phyloP scores from a whole-genome alignment of 2,888 invertebrate genomes.

The Caenorhabditis sp. region DNA sequence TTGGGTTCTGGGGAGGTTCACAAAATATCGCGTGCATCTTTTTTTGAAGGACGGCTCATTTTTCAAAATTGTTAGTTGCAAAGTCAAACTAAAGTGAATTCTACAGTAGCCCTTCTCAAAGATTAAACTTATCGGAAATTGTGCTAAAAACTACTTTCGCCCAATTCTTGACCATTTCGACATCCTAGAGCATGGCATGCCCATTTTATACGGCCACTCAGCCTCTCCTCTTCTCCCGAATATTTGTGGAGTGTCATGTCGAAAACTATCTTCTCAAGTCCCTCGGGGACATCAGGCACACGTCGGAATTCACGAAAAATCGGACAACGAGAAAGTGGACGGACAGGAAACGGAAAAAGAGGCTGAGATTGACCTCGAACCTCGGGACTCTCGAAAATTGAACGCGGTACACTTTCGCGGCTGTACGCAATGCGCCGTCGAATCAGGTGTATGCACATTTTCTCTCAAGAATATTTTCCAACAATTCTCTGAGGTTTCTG shows the following conservation, averaged over 20 bases:
- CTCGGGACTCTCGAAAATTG: conserved; percentile 17
- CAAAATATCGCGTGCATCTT: too few relatives aligned
- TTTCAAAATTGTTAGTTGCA: too few relatives aligned
- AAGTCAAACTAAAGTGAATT: too few relatives aligned
- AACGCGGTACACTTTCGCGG: conserved; percentile 1
- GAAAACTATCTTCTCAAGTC: conserved; percentile 33
- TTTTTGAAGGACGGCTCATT: too few relatives aligned
- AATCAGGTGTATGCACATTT: conserved; percentile 25
- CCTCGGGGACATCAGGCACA: conserved; percentile 8
- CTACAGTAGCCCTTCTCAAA: too few relatives aligned
- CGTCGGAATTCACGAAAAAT: conserved; percentile 16
- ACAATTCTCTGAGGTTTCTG: neutral
- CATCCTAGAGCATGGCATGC: neutral
- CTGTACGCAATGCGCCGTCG: conserved; percentile 28
- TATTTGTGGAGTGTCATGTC: conserved; percentile 46
- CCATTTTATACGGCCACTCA: neutral
- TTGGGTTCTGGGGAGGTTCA: too few relatives aligned
- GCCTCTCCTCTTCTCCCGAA: neutral
- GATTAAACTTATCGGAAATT: too few relatives aligned
- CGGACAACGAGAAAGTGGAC: neutral
- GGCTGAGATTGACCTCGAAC: conserved; percentile 11
- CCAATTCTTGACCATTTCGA: too few relatives aligned
- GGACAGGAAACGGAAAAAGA: neutral
- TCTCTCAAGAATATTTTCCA: neutral
- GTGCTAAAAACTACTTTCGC: too few relatives aligned